These are phyloP conservation scores for Hoplodrina blanda DNA, from an alignment of 2,888 invertebrate species.

Conservation along the genomic window DNA sequence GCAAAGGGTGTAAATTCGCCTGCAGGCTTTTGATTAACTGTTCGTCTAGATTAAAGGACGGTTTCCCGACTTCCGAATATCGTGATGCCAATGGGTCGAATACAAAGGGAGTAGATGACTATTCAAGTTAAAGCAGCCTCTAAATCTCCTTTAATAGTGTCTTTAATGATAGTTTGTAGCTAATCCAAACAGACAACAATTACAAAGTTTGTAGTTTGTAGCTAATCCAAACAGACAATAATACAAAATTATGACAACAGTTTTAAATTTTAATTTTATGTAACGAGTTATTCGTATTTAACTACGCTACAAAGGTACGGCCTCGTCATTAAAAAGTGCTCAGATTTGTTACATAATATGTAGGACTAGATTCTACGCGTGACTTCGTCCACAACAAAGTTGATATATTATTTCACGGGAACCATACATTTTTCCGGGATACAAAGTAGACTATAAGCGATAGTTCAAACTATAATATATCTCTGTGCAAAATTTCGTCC, in stretches of 20 bases:
- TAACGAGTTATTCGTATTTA: not conserved
- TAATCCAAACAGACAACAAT: no score
- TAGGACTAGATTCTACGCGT: no score
- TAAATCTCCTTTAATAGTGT: not conserved
- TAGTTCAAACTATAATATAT: no score
- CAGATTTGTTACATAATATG: no score
- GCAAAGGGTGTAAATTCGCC: constrained; percentile 8
- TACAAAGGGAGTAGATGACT: not conserved
- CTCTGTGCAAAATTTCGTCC: no score
- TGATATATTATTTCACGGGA: no score
- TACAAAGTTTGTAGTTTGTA: no score
- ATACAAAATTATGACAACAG: not conserved
- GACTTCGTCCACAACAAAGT: no score
- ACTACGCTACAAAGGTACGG: not conserved
- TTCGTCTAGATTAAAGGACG: constrained; percentile 11
- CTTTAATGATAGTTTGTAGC: not conserved
- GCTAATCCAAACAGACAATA: no score
- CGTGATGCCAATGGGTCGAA: not conserved
- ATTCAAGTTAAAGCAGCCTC: no score
- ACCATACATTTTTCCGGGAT: no score
- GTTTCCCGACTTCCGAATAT: not conserved
- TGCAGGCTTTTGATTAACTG: constrained; percentile 12
- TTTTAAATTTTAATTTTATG: not conserved
- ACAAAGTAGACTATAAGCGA: no score
- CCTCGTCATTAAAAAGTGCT: not conserved